phyloP scores from a whole-genome alignment of 2,888 invertebrate genomes.

The Microctonus hyperodae region DNA sequence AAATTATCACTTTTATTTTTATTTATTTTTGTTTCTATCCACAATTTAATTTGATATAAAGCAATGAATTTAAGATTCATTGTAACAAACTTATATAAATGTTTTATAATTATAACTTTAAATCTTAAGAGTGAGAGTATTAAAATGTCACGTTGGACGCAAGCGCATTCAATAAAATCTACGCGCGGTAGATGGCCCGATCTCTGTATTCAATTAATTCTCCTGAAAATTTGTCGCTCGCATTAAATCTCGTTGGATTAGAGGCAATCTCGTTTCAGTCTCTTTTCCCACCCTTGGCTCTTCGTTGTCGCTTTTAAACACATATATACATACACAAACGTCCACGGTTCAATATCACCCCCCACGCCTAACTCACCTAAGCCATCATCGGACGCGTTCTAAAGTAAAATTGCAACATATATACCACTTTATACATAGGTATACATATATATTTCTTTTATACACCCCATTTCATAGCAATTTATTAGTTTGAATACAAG shows the following conservation, averaged over 20 bases:
- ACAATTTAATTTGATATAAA: neutral
- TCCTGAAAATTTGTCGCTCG: constrained; percentile 62
- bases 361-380: constrained; percentile 8
- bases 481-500: constrained; percentile 60
- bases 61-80: neutral
- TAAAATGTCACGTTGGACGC: neutral
- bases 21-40: neutral
- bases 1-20: too few relatives aligned
- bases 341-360: constrained; percentile 18
- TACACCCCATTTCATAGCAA: constrained; percentile 34
- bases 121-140: neutral
- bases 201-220: constrained; percentile 61
- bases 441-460: neutral
- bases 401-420: constrained; percentile 15
- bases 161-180: constrained; percentile 40
- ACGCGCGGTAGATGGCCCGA: constrained; percentile 40
- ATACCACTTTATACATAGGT: neutral
- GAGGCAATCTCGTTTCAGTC: constrained; percentile 57
- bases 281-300: constrained; percentile 38
- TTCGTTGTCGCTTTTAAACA: constrained; percentile 17
- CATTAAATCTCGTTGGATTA: constrained; percentile 62
- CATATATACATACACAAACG: neutral
- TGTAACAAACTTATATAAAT: neutral
- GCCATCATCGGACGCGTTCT: constrained; percentile 21
- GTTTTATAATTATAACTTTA: neutral